Base-by-base conservation (phyloP, 2,113 vertebrate genomes). In the Octodon degus region DNA sequence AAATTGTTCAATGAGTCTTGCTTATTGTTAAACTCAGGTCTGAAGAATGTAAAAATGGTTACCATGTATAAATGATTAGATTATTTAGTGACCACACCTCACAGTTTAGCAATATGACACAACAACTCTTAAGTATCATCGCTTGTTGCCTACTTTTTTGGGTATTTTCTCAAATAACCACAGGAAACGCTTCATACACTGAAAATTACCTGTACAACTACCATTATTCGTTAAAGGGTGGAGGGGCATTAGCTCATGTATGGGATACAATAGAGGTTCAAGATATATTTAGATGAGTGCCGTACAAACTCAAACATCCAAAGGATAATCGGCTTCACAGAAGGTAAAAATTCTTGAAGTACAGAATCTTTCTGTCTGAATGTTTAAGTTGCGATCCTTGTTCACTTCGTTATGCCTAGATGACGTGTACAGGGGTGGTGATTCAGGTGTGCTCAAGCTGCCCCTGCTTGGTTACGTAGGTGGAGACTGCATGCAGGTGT, bases 391-490 rank as follows among this genome's bases (percentile, higher is more conserved):
- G 34, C 3, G 10, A 37, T 14, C 81, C 80, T 68, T 94, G 30
- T 63, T 93, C 43, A 67, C 70, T 97, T 97, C 55, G 90, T 95
- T 91, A 62, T 53, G 55, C 84, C 93, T 94, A 90, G 89, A 97
- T 97, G 96, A 91, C 97, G 79, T 95, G 77, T 79, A 47, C 47
- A 83, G 97, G 93, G 86, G 97, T 95, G 91, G 72, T 95, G 76
- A 97, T 65, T 97, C 94, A 89, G 72, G 94, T 90, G 89, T 92
- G 86, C 85, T 88, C 22, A 97, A 4, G 24, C 32, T 96, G 93
- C 97, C 60, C 19, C 76, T 97, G 79, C 86, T 96, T 67, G 93
- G 84, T 91, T 96, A 96, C 98, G 98, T 97, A 96, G 95, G 87
- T 97, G 97, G 97, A 97, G 95, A 97, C 79, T 82, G 7, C 68